These are phyloP conservation scores for Scaptomyza caliginosa DNA, from an alignment of 2,888 invertebrate species.

Conservation along the genomic window DNA sequence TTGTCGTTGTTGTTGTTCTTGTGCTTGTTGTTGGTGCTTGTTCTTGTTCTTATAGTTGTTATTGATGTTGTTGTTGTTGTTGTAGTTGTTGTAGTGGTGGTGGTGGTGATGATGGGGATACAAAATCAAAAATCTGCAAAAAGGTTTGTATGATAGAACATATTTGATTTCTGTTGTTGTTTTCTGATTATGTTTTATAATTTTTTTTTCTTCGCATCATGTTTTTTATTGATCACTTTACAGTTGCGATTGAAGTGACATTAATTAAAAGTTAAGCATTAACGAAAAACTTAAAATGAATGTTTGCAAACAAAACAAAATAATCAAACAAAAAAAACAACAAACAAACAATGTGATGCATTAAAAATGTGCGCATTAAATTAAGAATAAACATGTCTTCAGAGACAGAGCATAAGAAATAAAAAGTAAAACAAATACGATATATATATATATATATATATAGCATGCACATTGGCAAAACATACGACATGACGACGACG, in stretches of 20 bases:
- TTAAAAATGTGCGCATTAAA: conserved; percentile 64
- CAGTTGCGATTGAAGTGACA: conserved; percentile 20
- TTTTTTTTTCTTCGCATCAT: conserved; percentile 15
- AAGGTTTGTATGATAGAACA: conserved; percentile 75
- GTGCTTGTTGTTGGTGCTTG: conserved; percentile 50
- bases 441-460: background rate
- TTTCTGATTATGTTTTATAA: conserved; percentile 19
- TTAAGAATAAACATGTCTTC: conserved; percentile 14
- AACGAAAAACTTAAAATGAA: no score
- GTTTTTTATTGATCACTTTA: conserved; percentile 15
- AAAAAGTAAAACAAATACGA: conserved; percentile 35
- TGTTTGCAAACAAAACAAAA: conserved; percentile 48
- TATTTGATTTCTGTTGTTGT: conserved; percentile 57
- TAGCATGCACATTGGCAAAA: conserved; percentile 44
- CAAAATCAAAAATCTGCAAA: conserved; percentile 83
- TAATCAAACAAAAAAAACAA: conserved; percentile 52
- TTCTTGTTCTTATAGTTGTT: conserved; percentile 60
- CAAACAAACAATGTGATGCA: conserved; percentile 65
- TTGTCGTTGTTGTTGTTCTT: conserved; percentile 45
- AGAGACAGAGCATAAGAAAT: conserved; percentile 8
- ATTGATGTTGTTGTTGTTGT: conserved; percentile 65
- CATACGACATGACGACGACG: conserved; percentile 7
- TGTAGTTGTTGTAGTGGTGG: conserved; percentile 69
- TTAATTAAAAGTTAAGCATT: conserved; percentile 24
- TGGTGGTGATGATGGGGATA: conserved; percentile 79